Evolutionary conservation across 2,113 vertebrate genomes (phyloP).

Genomic region (Cryptomyrus ogoouensis): DNA sequence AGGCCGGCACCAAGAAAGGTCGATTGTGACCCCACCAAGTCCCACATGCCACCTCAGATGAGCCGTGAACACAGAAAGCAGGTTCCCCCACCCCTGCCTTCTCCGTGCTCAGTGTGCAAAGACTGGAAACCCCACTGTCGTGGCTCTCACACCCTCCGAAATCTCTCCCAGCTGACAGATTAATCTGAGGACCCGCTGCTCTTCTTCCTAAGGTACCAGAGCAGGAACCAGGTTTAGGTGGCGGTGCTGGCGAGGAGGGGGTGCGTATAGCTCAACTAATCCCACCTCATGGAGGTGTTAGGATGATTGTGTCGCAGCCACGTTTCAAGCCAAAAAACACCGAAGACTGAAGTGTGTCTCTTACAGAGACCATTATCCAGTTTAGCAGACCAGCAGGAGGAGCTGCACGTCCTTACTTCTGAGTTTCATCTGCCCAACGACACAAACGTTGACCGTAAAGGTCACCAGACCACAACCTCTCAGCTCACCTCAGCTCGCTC

Average conservation of each 20-base stretch:
- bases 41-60: not conserved
- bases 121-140: not conserved
- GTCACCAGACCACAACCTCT: constrained; percentile 3
- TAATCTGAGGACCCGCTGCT: not conserved
- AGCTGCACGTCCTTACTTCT: too few relatives aligned
- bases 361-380: constrained; percentile 1
- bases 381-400: not conserved
- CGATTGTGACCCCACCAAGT: constrained; percentile 31
- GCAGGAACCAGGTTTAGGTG: not conserved
- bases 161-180: not conserved
- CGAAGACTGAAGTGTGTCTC: not conserved
- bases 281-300: not conserved
- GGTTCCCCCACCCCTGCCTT: not conserved
- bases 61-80: not conserved
- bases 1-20: constrained; percentile 33
- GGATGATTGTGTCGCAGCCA: not conserved
- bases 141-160: not conserved
- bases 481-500: not conserved
- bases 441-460: not conserved
- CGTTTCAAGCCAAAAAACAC: not conserved
- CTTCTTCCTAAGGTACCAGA: not conserved
- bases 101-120: not conserved
- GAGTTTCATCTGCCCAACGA: not conserved
- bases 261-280: not conserved
- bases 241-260: not conserved